Conservation (phyloP, 2,797 vertebrate species). For the Philypnodon macrostomus region DNA sequence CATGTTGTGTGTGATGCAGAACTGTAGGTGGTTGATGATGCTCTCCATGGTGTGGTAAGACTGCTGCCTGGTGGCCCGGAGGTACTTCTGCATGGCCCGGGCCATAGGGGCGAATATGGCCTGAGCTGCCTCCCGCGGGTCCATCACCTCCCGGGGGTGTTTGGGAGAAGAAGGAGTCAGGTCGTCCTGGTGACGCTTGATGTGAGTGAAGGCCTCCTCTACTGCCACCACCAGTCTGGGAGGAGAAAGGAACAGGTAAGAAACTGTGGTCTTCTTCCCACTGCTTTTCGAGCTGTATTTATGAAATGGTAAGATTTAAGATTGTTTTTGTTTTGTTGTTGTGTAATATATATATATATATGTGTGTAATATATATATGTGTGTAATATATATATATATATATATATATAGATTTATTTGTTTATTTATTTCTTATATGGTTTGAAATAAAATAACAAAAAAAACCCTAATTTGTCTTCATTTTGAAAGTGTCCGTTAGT, state of each 20-base stretch:
- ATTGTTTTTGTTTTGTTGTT: too few relatives aligned
- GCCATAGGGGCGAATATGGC: slow-evolving; percentile 93
- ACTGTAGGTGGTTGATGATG: slow-evolving; percentile 89
- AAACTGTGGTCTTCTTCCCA: too few relatives aligned
- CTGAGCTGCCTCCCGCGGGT: slow-evolving; percentile 87
- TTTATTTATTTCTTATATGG: too few relatives aligned
- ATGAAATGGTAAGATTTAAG: too few relatives aligned
- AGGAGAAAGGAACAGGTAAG: background rate
- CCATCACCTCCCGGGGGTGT: slow-evolving; percentile 87
- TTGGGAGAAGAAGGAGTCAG: slow-evolving; percentile 69
- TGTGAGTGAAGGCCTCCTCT: slow-evolving; percentile 92
- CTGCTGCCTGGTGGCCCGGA: slow-evolving; percentile 88
- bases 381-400: too few relatives aligned
- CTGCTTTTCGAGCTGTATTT: too few relatives aligned
- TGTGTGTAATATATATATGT: too few relatives aligned
- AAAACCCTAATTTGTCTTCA: too few relatives aligned
- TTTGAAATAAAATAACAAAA: background rate
- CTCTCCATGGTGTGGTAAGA: slow-evolving; percentile 92
- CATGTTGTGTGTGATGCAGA: slow-evolving; percentile 92
- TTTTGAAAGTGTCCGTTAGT: too few relatives aligned
- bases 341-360: too few relatives aligned
- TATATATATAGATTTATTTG: too few relatives aligned
- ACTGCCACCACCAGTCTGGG: slow-evolving; percentile 87
- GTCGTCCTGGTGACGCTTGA: slow-evolving; percentile 85
- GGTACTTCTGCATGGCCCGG: slow-evolving; percentile 91